Base-by-base conservation (phyloP, 2,888 invertebrate species). In the Camponotus fellah region DNA sequence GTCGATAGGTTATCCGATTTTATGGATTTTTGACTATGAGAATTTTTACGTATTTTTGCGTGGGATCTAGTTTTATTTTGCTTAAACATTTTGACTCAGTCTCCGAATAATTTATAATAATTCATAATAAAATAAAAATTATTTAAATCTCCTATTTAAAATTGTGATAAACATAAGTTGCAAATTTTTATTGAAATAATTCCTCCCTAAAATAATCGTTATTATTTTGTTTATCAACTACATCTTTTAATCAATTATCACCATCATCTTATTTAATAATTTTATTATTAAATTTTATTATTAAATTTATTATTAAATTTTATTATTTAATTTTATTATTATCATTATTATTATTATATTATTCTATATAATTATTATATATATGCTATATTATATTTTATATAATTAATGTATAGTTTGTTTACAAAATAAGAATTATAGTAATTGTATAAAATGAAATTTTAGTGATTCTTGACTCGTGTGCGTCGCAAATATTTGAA, bases 1-100 rank as follows among this genome's bases (percentile, higher is more conserved):
- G 72, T 71, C 4, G 83, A 87, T n/a, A 85, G 82, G 84, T 86
- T 85, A 77, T 58, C 21, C 8, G 72, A 56, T 26, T 79, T 26
- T 6, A 32, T 9, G 4, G 26, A 26, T 4, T 49, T 62, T 66
- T 79, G 17, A 53, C n/a, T 64, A n/a, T 21, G 56, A 17, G 14
- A 34, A n/a, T 56, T 60, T 46, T 26, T 37, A 6, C n/a, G 12
- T 0, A 81, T 60, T 40, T 60, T 46, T 3, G 66, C 75, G 6
- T 53, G 9, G 3, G 82, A 82, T 68, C 81, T 85, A 2, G 65
- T 77, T 72, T 87, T 74, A 6, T 69, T 58, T 64, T 81, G 77
- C n/a, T 68, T 60, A 0, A 58, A 49, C 86, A 86, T 88, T n/a
- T n/a, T n/a, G n/a, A n/a, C n/a, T n/a, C n/a, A n/a, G n/a, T n/a